Base-by-base conservation (phyloP, 2,888 invertebrate species). In the Eupithecia insigniata region DNA sequence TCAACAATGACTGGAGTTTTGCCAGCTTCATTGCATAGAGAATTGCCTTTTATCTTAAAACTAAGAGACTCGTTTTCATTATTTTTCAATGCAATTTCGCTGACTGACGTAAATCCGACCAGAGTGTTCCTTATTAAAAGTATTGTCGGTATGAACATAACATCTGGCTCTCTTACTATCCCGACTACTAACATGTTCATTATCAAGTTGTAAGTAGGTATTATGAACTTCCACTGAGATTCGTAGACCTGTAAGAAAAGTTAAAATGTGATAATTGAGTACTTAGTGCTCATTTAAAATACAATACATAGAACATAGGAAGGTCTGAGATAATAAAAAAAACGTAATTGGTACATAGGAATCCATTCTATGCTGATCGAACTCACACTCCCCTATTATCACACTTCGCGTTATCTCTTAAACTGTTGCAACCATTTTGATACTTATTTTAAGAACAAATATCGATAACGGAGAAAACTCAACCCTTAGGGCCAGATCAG, bases 181-280 rank as follows among this genome's bases (percentile, higher is more conserved):
- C 96, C 96, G 28, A 96, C 96, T 18, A 97, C 90, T 28, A 97
- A 84, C 83, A 97, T 94, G 73, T 93, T 87, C 67, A 95, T 94
- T 36, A 89, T 87, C 66, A 96, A 87, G 76, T 95, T 89, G 83
- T 95, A 93, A 69, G 93, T 89, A 3, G 95, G 95, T 79, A 97
- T 96, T 26, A 87, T 82, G 80, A 97, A 96, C 78, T 92, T 94
- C 96, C 96, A 96, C 82, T 95, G 95, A 0, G 95, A 96, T 87
- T 97, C 96, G 76, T 95, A 95, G 4, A 94, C 89, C 84, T 93
- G 76, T 69, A 78, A 79, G 78, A 69, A 28, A 65, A 55, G 26
- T 39, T 26, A 8, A 14, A 22, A 14, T 22, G 16, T 43, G 43
- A 10, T 0, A 51, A 51, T 51, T 46, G 1, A 5, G n/a, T 7